Evolutionary conservation across 2,113 vertebrate species (phyloP).

Genomic region (Machaerirhynchus nigripectus): DNA sequence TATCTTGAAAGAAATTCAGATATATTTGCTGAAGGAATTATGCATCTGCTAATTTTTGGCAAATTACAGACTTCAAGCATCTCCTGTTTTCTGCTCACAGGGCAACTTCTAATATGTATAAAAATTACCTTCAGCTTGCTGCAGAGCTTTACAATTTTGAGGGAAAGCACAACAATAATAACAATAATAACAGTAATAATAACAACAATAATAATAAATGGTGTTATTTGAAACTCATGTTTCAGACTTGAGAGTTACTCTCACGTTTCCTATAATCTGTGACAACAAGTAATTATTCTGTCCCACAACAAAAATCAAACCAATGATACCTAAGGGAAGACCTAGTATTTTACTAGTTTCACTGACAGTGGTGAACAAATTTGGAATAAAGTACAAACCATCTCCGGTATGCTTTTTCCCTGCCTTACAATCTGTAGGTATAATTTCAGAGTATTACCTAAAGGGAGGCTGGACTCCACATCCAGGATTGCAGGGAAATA

Average conservation of each 20-base stretch:
- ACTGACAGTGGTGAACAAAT: not conserved
- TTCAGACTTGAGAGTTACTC: not conserved
- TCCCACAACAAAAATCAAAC: not conserved
- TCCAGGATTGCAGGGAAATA: not conserved
- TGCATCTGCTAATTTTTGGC: not conserved
- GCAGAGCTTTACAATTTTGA: not conserved
- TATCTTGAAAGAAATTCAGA: not conserved
- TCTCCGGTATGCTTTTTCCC: not conserved
- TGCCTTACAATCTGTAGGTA: not conserved
- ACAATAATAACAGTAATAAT: not conserved
- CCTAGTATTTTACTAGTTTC: not conserved
- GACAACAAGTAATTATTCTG: not conserved
- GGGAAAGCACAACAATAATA: not conserved
- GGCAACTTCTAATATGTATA: not conserved
- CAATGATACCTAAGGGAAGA: not conserved
- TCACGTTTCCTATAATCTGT: not conserved
- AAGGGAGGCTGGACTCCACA: not conserved
- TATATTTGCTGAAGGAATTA: not conserved
- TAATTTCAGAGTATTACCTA: not conserved
- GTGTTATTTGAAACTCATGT: not conserved
- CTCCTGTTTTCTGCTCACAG: not conserved
- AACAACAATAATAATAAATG: not conserved
- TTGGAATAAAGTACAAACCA: not conserved
- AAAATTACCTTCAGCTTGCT: not conserved
- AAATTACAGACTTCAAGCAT: not conserved